Conservation (phyloP, 2,888 invertebrate genomes). For the Perithous albicinctus region DNA sequence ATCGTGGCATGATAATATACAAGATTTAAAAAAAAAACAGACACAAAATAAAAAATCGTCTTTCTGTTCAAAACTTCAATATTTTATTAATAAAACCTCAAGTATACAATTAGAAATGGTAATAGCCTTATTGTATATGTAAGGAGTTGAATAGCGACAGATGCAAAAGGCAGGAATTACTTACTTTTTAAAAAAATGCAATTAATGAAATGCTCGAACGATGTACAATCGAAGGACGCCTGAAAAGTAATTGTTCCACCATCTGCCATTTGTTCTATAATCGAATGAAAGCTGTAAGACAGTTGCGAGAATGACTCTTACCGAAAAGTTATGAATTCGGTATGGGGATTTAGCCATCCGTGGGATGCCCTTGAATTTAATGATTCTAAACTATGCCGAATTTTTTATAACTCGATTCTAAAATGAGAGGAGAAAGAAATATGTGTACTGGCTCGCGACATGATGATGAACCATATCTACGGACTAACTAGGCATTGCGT, state of each 20-base stretch:
- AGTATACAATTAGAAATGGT: constrained; percentile 66
- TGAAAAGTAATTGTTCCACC: constrained; percentile 19
- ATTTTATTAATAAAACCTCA: constrained; percentile 30
- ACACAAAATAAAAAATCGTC: neutral
- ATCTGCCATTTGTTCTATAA: constrained; percentile 6
- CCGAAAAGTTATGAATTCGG: constrained; percentile 30
- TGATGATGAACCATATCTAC: constrained; percentile 79
- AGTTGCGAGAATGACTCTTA: constrained; percentile 40
- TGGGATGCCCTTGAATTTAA: constrained; percentile 33
- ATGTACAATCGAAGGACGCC: constrained; percentile 19
- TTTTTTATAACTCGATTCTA: constrained; percentile 59
- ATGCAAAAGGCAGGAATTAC: constrained; percentile 31
- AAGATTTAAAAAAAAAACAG: neutral
- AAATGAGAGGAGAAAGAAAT: constrained; percentile 30
- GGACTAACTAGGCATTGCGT: constrained; percentile 75
- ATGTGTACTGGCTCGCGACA: constrained; percentile 70
- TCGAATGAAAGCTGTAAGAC: constrained; percentile 5
- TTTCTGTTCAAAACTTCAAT: constrained; percentile 22
- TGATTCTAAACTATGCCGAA: constrained; percentile 58
- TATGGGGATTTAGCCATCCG: constrained; percentile 10
- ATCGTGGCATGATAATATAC: constrained; percentile 3
- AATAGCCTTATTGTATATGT: constrained; percentile 61
- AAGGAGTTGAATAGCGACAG: constrained; percentile 42
- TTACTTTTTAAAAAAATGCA: constrained; percentile 45
- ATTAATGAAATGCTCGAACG: too few species aligned